Evolutionary conservation across 2,113 vertebrate genomes (phyloP).

Genomic region (Muntiacus muntjak): DNA sequence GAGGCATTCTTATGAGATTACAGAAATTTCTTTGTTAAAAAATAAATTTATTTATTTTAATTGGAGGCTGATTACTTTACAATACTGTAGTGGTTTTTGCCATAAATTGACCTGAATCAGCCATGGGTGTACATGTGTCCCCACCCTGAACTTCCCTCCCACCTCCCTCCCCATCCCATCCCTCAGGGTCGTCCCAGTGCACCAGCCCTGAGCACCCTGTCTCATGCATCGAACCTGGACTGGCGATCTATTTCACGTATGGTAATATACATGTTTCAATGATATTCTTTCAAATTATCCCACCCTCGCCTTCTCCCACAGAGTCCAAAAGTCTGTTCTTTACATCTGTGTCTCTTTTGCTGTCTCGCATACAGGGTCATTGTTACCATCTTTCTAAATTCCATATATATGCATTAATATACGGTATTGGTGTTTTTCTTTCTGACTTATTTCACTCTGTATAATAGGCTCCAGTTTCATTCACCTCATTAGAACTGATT

Average conservation of each 20-base stretch:
- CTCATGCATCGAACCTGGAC: not conserved
- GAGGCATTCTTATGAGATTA: not conserved
- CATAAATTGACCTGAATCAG: not conserved
- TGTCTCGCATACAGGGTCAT: not conserved
- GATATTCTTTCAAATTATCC: not conserved
- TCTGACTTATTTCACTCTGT: not conserved
- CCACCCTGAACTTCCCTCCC: not conserved
- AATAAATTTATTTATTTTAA: not conserved
- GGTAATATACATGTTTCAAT: not conserved
- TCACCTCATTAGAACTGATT: not conserved
- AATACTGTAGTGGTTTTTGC: not conserved
- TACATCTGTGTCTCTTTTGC: not conserved
- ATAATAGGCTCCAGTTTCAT: not conserved
- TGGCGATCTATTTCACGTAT: not conserved
- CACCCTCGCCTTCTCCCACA: not conserved
- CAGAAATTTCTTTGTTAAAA: not conserved
- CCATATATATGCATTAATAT: not conserved
- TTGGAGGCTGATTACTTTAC: not conserved
- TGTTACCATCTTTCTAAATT: not conserved
- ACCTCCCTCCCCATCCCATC: not conserved
- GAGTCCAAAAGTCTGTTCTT: not conserved
- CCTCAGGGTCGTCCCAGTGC: not conserved
- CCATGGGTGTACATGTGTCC: not conserved
- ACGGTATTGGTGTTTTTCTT: not conserved
- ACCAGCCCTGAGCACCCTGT: not conserved